Evolutionary conservation across 2,888 invertebrate species (phyloP), one percentile per base, ranked within the genome.

Genomic region (Sinopyrophorus schimmeli): DNA sequence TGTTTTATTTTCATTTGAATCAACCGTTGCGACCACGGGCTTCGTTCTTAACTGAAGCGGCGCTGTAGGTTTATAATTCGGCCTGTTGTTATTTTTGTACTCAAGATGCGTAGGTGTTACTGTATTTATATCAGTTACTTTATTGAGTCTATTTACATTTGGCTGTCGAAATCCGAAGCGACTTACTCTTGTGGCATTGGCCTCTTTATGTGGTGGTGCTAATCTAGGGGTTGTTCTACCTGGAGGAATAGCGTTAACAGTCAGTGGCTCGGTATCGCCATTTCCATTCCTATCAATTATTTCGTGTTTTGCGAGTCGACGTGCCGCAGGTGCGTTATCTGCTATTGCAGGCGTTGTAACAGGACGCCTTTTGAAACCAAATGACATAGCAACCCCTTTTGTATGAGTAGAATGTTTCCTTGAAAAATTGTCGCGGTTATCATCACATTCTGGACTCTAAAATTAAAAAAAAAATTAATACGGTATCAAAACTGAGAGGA

Each of bases 341-440:
- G 55, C 32, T 20, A 50, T 55, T 39, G 58, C 54, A 27, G 56
- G 50, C 35, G 79, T 78, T 21, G 78, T 75, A 26, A 74, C 67
- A 27, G 80, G 80, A 43, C 86, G 81, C 37, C 87, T 83, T 27
- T 85, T 84, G 74, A 91, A 91, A 32, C 91, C 91, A 71, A 91
- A 91, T 27, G 90, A 89, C 68, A 87, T 89, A 47, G 89, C 85
- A 54, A 89, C 86, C 37, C 90, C 90, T 55, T 83, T 80, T 50
- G 80, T 81, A 77, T 48, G 72, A 56, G 49, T 65, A 77, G 16
- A 27, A 5, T 17, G 5, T 21, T 23, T 34, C 20, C 75, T 57
- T 78, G 75, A 63, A 79, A 81, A 68, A 77, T 12, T 41, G 9
- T 46, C 38, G 5, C 39, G 59, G 79, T 80, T 78, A 67, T 80